Conservation (phyloP, 2,888 invertebrate genomes). For the Pristionchus maxplancki region DNA sequence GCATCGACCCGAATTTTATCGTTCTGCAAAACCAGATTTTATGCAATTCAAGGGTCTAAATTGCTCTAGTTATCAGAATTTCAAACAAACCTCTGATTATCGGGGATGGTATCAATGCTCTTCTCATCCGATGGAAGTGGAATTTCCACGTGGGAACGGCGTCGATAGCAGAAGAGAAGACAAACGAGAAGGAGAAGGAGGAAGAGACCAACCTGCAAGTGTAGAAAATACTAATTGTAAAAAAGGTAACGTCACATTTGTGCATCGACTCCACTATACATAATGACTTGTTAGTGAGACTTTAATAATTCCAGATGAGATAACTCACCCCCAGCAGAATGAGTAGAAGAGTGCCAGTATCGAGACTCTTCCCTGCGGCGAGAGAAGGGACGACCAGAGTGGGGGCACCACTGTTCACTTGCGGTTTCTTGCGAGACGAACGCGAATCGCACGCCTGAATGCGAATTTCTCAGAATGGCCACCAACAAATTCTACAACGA, state of each 20-base stretch:
- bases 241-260: too few species aligned
- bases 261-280: background rate
- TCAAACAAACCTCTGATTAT: conserved; percentile 34
- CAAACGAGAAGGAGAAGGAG: conserved; percentile 78
- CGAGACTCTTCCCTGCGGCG: conserved; percentile 69
- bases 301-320: background rate
- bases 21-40: conserved; percentile 58
- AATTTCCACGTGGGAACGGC: conserved; percentile 65
- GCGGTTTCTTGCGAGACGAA: conserved; percentile 23
- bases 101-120: conserved; percentile 46
- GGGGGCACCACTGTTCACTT: background rate
- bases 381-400: conserved; percentile 63
- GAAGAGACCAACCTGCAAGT: conserved; percentile 78
- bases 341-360: conserved; percentile 78
- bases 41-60: background rate
- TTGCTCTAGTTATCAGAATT: background rate
- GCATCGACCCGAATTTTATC: conserved; percentile 79
- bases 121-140: conserved; percentile 70
- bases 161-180: conserved; percentile 79
- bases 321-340: conserved; percentile 77
- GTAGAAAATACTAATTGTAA: too few species aligned
- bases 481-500: background rate
- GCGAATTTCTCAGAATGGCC: background rate
- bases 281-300: background rate
- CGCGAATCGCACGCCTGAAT: conserved; percentile 49